Conservation (phyloP, 2,888 invertebrate species). For the Tetheella fluctuosa region DNA sequence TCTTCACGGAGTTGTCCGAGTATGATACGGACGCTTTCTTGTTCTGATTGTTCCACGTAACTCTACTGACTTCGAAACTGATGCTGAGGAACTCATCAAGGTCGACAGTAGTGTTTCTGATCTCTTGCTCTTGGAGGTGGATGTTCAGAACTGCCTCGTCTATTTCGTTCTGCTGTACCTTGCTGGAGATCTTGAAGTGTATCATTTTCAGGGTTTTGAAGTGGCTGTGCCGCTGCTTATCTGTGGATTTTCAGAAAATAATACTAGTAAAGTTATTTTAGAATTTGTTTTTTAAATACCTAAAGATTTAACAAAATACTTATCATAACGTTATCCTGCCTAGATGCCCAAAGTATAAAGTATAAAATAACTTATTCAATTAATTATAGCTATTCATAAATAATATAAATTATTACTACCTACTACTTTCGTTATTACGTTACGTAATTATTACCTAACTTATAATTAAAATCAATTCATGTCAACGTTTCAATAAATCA, state of each 20-base stretch:
- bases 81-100: slow-evolving; percentile 69
- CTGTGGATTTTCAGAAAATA: slow-evolving; percentile 62
- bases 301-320: not conserved
- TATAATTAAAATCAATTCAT: not conserved
- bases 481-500: not conserved
- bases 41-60: slow-evolving; percentile 71
- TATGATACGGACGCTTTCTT: slow-evolving; percentile 71
- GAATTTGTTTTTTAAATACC: not conserved
- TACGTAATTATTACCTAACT: too few relatives aligned
- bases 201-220: slow-evolving; percentile 87
- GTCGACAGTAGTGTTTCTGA: slow-evolving; percentile 60
- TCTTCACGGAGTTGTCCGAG: slow-evolving; percentile 68
- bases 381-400: slow-evolving; percentile 11
- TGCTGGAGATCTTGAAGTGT: slow-evolving; percentile 89
- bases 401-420: not conserved
- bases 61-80: slow-evolving; percentile 69
- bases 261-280: slow-evolving; percentile 19
- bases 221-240: slow-evolving; percentile 87
- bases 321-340: not conserved
- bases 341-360: slow-evolving; percentile 28
- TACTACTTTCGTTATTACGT: not conserved
- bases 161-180: slow-evolving; percentile 88
- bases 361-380: not conserved
- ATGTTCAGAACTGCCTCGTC: slow-evolving; percentile 88
- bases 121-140: slow-evolving; percentile 83